Percentiles rank a stretch among this genome's conserved stretches.
Conservation (phyloP, 1,140 invertebrate genomes). For the Stegodyphus mimosarum region DNA sequence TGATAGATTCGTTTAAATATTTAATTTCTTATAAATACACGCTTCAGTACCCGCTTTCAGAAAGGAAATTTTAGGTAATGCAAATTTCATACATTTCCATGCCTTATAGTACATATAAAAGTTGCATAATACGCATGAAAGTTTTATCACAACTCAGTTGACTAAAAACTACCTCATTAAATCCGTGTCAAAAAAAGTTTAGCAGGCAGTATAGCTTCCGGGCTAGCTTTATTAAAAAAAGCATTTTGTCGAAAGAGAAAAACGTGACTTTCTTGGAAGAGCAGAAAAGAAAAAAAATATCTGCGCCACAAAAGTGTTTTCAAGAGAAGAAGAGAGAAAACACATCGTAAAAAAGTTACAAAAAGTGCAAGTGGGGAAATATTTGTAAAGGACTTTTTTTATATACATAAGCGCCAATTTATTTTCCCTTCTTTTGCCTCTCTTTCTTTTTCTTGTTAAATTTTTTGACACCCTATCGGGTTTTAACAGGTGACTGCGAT, state of each 20-base stretch:
- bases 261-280: slow-evolving; percentile 49
- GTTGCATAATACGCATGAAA: not conserved
- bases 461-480: slow-evolving; percentile 54
- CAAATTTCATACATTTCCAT: not conserved
- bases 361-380: slow-evolving; percentile 58
- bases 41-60: no score
- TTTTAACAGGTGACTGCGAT: slow-evolving; percentile 57
- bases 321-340: not conserved
- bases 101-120: not conserved
- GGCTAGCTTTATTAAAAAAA: slow-evolving; percentile 3
- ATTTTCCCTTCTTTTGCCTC: slow-evolving; percentile 34
- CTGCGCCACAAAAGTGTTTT: slow-evolving; percentile 27
- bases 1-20: no score
- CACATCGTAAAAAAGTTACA: slow-evolving; percentile 11
- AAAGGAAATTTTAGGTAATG: not conserved
- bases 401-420: slow-evolving; percentile 49
- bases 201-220: not conserved
- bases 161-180: not conserved
- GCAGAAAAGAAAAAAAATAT: not conserved
- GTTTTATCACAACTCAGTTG: not conserved
- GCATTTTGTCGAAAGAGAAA: slow-evolving; percentile 49
- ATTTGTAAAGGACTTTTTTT: slow-evolving; percentile 55
- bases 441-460: not conserved
- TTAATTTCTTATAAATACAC: no score
- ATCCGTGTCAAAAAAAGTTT: not conserved